Evolutionary conservation across 2,113 vertebrate species (phyloP), one percentile per base, ranked within the genome.

Genomic region (Toxotes chatareus): DNA sequence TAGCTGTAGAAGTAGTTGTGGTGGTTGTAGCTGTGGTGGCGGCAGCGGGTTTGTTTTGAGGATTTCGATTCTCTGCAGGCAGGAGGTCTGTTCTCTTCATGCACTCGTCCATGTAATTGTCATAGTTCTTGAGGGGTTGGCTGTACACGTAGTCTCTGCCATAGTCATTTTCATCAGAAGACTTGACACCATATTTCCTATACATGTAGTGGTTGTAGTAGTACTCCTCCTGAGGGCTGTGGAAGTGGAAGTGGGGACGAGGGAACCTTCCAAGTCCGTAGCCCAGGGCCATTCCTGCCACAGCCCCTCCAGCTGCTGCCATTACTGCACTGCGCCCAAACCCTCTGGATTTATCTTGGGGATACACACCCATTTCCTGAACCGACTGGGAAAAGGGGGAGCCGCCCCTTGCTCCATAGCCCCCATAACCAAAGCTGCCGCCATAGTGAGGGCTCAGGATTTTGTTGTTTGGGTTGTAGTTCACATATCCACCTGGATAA

Each of bases 151-250:
- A 93, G 74, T 94, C 92, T 42, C 89, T 84, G 72, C 90, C 79
- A 49, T 88, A 91, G 87, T 95, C 91, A 1, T 92, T 82, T 4
- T 31, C n/a, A 10, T 93, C 88, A 5, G 85, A 89, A 56, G 94
- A 93, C 65, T 56, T 67, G 4, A 17, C 16, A 16, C 89, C 92
- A 32, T 95, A 93, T 23, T 7, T 92, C 53, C 6, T 75, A 84
- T 95, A 90, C 94, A 95, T 95, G 83, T 96, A 95, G 75, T 93
- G 23, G 78, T 96, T 95, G 83, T 95, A 95, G 73, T 90, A 89
- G 31, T 86, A 42, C 77, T 94, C 93, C 76, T 95, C 94, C 61
- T 91, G 40, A 1, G 86, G 86, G 65, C 23, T 94, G 65, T 85
- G 82, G 56, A 95, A 94, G 19, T 80, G 3, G 46, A 94, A 93